Base-by-base conservation (phyloP, 2,888 invertebrate species). In the Lasioglossum leucozonium region DNA sequence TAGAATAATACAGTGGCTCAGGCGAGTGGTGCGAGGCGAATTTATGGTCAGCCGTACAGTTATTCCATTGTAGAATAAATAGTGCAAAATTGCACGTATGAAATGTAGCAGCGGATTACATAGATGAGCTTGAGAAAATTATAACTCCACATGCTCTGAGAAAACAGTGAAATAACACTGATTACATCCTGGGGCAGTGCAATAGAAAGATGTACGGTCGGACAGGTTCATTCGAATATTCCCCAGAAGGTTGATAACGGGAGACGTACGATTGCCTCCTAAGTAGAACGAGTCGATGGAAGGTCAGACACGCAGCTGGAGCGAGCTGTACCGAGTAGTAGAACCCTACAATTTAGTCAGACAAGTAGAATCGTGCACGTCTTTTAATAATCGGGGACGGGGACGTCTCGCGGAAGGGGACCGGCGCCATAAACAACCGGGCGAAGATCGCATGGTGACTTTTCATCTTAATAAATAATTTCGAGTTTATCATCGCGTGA, bases 381-480 rank as follows among this genome's bases (percentile, higher is more conserved):
- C 22, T 51, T 51, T 51, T 10, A 34, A 65, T 18, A 18, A 34
- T 34, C 18, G 2, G 3, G 8, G n/a, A 11, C 13, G 26, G 0
- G 10, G n/a, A 22, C 1, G 55, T 11, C 26, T 26, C 58, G 26
- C 11, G 13, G 26, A 30, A 58, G 5, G 26, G 13, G 30, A 30
- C 26, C n/a, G 13, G 26, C 4, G 11, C n/a, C n/a, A 40, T 22
- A 18, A 37, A 69, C 37, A 22, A 69, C 16, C 22, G 4, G 37
- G 4, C 8, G 16, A 16, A 65, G 65, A 30, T 34, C 18, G 65
- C 65, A 34, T 26, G 5, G 65, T 34, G 34, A 18, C 34, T 34
- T 22, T 37, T 67, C 26, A 37, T 67, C 22, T 44, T 67, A n/a
- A 67, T 73, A 79, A 82, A 82, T 55, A 81, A 65, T 37, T 40